Conservation (phyloP, 2,888 invertebrate genomes). For the Ectobius pallidus region DNA sequence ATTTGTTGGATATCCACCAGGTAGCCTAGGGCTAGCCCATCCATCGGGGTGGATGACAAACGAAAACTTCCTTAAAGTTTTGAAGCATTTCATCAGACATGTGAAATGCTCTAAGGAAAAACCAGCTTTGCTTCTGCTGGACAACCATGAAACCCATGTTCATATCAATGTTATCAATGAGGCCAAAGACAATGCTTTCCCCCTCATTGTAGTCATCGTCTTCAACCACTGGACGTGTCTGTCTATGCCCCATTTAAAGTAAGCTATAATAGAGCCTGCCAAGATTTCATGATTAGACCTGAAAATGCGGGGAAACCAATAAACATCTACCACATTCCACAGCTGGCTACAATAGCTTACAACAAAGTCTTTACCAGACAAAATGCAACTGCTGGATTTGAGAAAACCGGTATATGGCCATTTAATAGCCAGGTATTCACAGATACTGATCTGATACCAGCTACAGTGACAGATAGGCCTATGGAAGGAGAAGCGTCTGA, state of each 20-base stretch:
- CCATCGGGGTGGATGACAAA: not conserved
- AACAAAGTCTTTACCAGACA: slow-evolving; percentile 1
- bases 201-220: not conserved
- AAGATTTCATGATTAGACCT: not conserved
- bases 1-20: slow-evolving; percentile 4
- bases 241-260: not conserved
- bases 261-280: not conserved
- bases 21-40: not conserved
- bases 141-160: not conserved
- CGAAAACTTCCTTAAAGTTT: slow-evolving; percentile 1
- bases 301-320: not conserved
- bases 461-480: not conserved
- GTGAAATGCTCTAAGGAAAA: not conserved
- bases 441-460: not conserved
- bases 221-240: not conserved
- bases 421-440: not conserved
- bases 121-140: not conserved
- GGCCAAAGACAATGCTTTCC: not conserved
- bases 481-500: not conserved
- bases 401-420: slow-evolving; percentile 13
- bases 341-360: not conserved
- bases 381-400: not conserved
- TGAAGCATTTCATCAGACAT: not conserved
- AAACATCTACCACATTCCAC: not conserved
- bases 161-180: not conserved